These are phyloP conservation scores for Flexamia atlantica DNA, from an alignment of 2,888 invertebrate species.

Conservation along the genomic window DNA sequence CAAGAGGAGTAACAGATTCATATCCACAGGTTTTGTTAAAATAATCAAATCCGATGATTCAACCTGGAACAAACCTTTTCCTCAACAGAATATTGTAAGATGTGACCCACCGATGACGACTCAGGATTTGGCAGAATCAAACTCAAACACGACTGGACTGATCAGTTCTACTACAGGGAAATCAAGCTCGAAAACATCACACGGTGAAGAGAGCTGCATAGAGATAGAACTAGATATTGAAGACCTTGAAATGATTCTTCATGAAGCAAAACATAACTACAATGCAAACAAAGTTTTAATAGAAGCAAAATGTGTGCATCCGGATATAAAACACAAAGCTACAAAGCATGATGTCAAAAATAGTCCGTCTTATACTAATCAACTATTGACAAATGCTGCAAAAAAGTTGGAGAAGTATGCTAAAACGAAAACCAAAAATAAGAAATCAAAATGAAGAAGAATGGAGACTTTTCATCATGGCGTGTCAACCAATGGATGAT, in stretches of 20 bases:
- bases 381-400: slow-evolving; percentile 44
- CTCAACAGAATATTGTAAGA: background rate
- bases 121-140: background rate
- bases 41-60: slow-evolving; percentile 41
- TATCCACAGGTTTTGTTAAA: slow-evolving; percentile 52
- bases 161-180: background rate
- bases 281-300: slow-evolving; percentile 30
- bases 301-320: slow-evolving; percentile 12
- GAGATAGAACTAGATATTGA: slow-evolving; percentile 53
- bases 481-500: too few relatives aligned
- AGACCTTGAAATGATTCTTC: slow-evolving; percentile 51
- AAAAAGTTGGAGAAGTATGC: slow-evolving; percentile 52
- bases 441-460: background rate
- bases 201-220: slow-evolving; percentile 40
- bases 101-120: background rate
- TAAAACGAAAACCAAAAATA: slow-evolving; percentile 29
- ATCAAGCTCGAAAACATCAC: slow-evolving; percentile 30
- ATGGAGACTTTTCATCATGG: background rate
- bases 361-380: slow-evolving; percentile 45
- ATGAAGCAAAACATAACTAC: slow-evolving; percentile 44
- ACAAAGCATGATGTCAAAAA: slow-evolving; percentile 33
- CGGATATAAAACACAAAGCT: background rate
- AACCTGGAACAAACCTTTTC: slow-evolving; percentile 36
- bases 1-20: background rate
- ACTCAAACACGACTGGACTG: background rate